These are phyloP conservation scores for Proterorhinus semilunaris DNA, from an alignment of 2,113 vertebrate species.

Conservation along the genomic window DNA sequence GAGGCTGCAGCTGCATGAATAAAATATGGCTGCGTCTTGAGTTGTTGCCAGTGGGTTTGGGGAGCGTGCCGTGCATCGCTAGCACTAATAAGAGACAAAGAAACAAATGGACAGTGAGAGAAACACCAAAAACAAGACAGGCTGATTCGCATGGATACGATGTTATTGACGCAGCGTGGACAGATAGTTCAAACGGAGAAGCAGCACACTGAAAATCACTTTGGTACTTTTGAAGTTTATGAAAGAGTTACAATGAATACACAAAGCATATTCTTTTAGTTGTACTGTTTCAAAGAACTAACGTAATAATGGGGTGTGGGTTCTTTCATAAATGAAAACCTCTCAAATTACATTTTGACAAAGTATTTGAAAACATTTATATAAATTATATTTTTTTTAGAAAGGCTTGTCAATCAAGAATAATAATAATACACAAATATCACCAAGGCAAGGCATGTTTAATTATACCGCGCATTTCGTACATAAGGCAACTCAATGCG, in stretches of 20 bases:
- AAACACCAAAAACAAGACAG: not conserved
- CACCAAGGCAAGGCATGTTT: no score
- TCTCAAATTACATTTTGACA: no score
- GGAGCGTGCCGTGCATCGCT: conserved; percentile 39
- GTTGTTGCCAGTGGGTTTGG: conserved; percentile 46
- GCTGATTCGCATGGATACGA: not conserved
- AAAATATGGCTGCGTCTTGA: conserved; percentile 41
- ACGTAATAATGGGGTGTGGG: no score
- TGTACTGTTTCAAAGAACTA: no score
- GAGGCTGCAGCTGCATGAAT: conserved; percentile 45
- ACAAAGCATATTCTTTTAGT: not conserved
- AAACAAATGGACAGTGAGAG: conserved; percentile 5
- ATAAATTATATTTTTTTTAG: no score
- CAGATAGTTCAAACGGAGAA: conserved; percentile 4
- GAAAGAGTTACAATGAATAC: not conserved
- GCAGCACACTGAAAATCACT: not conserved
- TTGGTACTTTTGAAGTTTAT: not conserved
- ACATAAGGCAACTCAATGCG: no score
- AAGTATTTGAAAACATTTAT: no score
- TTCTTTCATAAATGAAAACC: no score
- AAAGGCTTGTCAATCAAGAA: no score
- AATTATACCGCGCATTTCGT: no score
- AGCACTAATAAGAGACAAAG: conserved; percentile 32
- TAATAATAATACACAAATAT: no score
- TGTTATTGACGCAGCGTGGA: conserved; percentile 4